phyloP scores from a whole-genome alignment of 2,113 vertebrate species.

The Sigmodon hispidus region DNA sequence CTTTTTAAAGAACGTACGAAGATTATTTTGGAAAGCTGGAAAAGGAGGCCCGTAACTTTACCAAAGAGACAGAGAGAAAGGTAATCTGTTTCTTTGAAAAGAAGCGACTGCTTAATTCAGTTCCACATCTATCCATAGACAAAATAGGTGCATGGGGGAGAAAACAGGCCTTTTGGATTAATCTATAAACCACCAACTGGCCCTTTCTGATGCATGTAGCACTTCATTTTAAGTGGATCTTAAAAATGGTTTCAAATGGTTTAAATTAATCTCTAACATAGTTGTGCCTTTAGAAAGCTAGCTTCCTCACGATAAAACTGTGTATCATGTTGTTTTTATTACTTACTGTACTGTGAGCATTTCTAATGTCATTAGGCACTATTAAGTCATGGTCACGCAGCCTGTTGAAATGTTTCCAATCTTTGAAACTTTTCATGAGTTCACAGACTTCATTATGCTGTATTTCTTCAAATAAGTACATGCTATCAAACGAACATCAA shows the following conservation, averaged over 20 bases:
- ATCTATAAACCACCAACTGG: conserved; percentile 50
- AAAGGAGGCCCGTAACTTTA: conserved; percentile 52
- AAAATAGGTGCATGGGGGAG: background rate
- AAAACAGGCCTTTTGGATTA: conserved; percentile 12
- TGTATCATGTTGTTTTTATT: background rate
- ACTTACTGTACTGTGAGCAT: background rate
- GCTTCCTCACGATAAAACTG: conserved; percentile 25
- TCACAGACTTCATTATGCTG: background rate
- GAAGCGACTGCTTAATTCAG: background rate
- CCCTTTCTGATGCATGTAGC: conserved; percentile 24
- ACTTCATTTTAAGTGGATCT: background rate
- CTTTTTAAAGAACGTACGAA: conserved; percentile 67
- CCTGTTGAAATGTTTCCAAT: background rate
- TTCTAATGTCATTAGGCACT: conserved; percentile 32
- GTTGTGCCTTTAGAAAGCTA: conserved; percentile 49
- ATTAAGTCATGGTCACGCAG: background rate
- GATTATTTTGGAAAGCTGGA: conserved; percentile 63
- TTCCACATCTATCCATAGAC: background rate
- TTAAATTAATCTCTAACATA: conserved; percentile 59
- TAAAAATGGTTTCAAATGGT: conserved; percentile 17
- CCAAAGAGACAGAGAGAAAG: conserved; percentile 32
- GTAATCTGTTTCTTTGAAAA: conserved; percentile 52
- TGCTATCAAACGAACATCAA: background rate
- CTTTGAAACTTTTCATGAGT: background rate
- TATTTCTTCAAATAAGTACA: background rate